These are phyloP conservation scores for Bombus vancouverensis DNA, from an alignment of 1,140 invertebrate genomes.

Conservation along the genomic window DNA sequence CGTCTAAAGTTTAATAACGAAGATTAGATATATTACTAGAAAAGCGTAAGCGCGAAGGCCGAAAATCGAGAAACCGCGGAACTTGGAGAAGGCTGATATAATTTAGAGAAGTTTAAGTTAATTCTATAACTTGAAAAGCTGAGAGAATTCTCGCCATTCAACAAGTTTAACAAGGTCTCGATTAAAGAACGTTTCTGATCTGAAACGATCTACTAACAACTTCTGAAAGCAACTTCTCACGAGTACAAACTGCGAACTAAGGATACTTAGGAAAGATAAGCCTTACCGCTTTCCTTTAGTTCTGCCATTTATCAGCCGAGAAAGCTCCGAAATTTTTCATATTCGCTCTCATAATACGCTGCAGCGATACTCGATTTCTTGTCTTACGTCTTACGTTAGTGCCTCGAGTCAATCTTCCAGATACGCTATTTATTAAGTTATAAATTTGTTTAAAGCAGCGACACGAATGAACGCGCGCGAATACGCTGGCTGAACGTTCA, in stretches of 20 bases:
- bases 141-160: conserved; percentile 12
- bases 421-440: neutral
- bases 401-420: too few relatives aligned
- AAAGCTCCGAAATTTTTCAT: neutral
- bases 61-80: neutral
- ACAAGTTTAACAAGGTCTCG: conserved; percentile 3
- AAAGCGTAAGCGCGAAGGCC: too few relatives aligned
- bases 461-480: too few relatives aligned
- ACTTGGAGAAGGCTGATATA: neutral
- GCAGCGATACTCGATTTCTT: too few relatives aligned
- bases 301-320: neutral
- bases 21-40: too few relatives aligned
- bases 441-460: neutral
- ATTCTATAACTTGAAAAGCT: conserved; percentile 1
- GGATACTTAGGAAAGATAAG: conserved; percentile 1
- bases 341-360: neutral
- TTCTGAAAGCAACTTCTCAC: conserved; percentile 2
- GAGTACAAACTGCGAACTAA: neutral
- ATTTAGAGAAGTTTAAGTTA: neutral
- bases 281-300: neutral
- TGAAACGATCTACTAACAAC: conserved; percentile 20
- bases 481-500: too few relatives aligned
- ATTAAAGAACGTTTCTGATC: conserved; percentile 1
- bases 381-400: too few relatives aligned
- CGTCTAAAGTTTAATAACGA: neutral